Percentiles rank a stretch among this genome's conserved stretches.
phyloP scores from a whole-genome alignment of 2,113 vertebrate species.

The Marmota monax region DNA sequence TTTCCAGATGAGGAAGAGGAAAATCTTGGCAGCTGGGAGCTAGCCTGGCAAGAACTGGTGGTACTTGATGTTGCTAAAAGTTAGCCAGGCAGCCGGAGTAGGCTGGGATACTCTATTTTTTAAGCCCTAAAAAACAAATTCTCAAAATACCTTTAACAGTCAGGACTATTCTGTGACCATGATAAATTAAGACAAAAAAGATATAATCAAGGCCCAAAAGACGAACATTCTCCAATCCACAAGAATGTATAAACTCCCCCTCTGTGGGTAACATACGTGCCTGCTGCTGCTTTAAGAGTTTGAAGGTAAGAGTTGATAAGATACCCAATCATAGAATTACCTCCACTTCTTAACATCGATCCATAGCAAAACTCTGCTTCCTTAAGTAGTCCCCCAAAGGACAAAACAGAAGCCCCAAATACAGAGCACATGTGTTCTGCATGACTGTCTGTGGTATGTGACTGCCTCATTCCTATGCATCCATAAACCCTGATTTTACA shows the following conservation, averaged over 20 bases:
- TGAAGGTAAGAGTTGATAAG: background rate
- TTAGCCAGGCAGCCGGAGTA: background rate
- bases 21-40: background rate
- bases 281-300: background rate
- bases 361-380: background rate
- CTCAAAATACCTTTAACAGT: background rate
- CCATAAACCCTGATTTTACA: background rate
- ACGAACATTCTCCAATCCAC: background rate
- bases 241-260: background rate
- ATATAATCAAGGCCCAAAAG: background rate
- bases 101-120: background rate
- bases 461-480: background rate
- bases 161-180: background rate
- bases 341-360: background rate
- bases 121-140: background rate
- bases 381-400: background rate
- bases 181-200: conserved; percentile 21
- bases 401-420: background rate
- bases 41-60: background rate
- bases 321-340: background rate
- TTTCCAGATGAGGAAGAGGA: background rate
- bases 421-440: background rate
- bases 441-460: background rate
- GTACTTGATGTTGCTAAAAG: background rate
- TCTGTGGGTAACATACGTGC: background rate